Evolutionary conservation across 92 coral and sea anemone genomes (phyloP), one percentile per base, ranked within the genome.

Genomic region (Siderastrea siderea): DNA sequence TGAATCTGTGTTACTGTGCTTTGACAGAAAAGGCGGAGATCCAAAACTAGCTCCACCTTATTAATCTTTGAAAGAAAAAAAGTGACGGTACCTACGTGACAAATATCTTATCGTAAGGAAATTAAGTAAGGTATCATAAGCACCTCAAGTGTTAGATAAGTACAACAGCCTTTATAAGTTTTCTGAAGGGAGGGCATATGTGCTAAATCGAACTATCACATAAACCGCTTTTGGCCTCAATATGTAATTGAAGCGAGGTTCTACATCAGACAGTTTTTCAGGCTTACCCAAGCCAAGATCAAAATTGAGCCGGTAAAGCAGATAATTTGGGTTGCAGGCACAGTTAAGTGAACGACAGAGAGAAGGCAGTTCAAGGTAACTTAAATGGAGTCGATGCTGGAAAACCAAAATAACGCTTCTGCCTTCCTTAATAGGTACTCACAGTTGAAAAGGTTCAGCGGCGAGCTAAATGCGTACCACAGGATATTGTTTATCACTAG

Each of bases 401-500:
- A 10, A 57, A 17, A 38, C 15, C 59, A 64, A 49, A 14, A 8
- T 7, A 79, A 79, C 47, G 2, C 43, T 9, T 47, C 71, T 9
- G 9, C 19, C 47, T 13, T 9, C 47, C 4, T 8, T 77, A 68
- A 62, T 62, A 4, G 10, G 38, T 47, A 4, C 43, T 3, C 4
- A 0, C 70, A 49, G 48, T 3, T 17, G 2, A 48, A 16, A 54
- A 59, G 53, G 16, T 81, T 81, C 15, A 55, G 38, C 16, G 47
- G 47, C 17, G 78, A 71, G 53, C 38, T 11, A 16, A 13, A 46
- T 70, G 47, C 47, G 11, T 84, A 84, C 74, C 8, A 19, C 62
- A 48, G 17, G 6, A 54, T 54, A 19, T 45, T 84, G 63, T 84
- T 26, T 51, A 71, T 16, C 46, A 53, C 58, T 0, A 83, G 81